Base-by-base conservation (phyloP, 2,797 vertebrate species). In the Peromyscus melanophrys region DNA sequence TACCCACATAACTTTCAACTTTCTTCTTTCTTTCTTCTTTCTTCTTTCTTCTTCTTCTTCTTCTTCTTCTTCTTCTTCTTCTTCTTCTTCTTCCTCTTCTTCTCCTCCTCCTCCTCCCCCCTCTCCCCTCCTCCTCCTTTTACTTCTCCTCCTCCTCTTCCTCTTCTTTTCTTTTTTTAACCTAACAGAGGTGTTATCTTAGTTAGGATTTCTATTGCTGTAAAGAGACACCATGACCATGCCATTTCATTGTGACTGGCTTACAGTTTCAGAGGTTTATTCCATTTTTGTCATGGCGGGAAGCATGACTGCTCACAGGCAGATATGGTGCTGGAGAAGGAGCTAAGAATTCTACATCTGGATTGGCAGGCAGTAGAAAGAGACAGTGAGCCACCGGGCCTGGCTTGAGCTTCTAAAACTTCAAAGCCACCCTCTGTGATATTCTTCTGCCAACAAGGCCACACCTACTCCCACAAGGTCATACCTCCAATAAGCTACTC, bases 41-140 rank as follows among this genome's bases (percentile, higher is more conserved):
- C 46, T 23, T 75, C 23, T 6, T 75, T 4, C 1, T 40, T 3
- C 3, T 46, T 6, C 2, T 31, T 6, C 6, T 14, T 1, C 0
- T 46, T 0, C 27, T 29, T 0, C 1, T 55, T 1, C 23, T 25
- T 2, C 21, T 19, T 29, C 4, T 12, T 46, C 21, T 3, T 49
- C 29, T 49, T 0, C 1, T 12, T 29, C 23, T 1, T 25, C 37
- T 10, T 23, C n/a, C 1, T 43, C 71, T 10, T 37, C 19, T 1
- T 37, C 2, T 6, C 46, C 46, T 46, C 46, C 46, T 46, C 46
- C 46, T 46, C 46, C 46, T 46, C 46, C 46, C 6, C 46, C 46
- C 1, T 10, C 49, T 49, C 49, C 10, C 49, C 11, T 52, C 5
- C 49, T 52, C 5, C 11, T 13, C 5, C 11, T 75, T 2, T 7